Base-by-base conservation (phyloP, 2,888 invertebrate genomes). In the Aleiodes leptofemur region DNA sequence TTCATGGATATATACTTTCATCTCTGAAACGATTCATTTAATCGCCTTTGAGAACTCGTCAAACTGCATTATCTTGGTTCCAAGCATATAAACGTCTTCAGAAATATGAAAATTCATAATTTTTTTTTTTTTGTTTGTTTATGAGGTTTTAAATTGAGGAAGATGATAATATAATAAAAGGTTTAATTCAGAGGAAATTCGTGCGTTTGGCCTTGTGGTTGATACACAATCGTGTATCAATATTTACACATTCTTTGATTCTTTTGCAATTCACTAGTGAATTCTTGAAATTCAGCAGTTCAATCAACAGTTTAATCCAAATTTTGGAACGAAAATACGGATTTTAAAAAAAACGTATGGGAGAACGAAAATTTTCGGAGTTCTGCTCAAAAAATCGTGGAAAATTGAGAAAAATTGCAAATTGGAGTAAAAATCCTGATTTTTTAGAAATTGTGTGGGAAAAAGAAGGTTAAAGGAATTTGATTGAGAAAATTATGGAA, bases 1-100 rank as follows among this genome's bases (percentile, higher is more conserved):
- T 61, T 69, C 43, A 38, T 61, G 69, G 69, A 61, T 68, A 68
- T 68, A 68, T 74, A 74, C 73, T 74, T 74, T 74, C 73, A 74
- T 69, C 73, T 68, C 38, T 48, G 57, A 57, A 23, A 71, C 57
- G 71, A 71, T 64, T 71, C 71, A 71, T 71, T 71, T 71, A 57
- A 71, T 71, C 57, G 71, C 50, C 43, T 31, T 57, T 64, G 64
- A 57, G 43, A 69, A 69, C 69, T 73, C 68, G 73, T 69, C 57
- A 48, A 48, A 55, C 73, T 50, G 59, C 69, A 64, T 64, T 48
- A 64, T 64, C 64, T 23, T 48, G 43, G 23, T 23, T 16, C 13
- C 16, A 9, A 64, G 43, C 64, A 48, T 64, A 64, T 64, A 64
- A 64, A 64, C 48, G 34, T 48, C 16, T 43, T 38, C 43, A 43